Conservation (phyloP, 1,140 invertebrate genomes). For the Forficula auricularia region DNA sequence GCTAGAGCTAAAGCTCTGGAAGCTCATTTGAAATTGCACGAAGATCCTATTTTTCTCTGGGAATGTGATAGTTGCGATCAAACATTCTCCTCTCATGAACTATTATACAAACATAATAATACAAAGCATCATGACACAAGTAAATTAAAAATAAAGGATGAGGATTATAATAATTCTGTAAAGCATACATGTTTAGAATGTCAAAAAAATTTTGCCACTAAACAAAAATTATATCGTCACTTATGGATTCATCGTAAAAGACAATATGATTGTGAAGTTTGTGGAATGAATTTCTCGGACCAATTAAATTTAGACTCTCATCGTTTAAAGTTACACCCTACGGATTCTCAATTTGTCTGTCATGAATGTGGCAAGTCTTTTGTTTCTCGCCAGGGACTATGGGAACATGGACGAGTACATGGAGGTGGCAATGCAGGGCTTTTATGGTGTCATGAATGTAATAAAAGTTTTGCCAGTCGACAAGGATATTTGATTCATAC, state of each 20-base stretch:
- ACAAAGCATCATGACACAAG: too few relatives aligned
- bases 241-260: conserved; percentile 34
- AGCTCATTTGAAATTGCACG: conserved; percentile 23
- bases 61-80: too few relatives aligned
- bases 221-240: conserved; percentile 31
- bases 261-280: conserved; percentile 29
- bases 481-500: conserved; percentile 53
- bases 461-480: conserved; percentile 16
- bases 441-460: conserved; percentile 9
- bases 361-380: conserved; percentile 30
- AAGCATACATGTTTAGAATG: conserved; percentile 29
- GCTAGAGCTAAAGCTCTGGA: conserved; percentile 20
- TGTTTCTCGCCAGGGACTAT: conserved; percentile 29
- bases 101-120: too few relatives aligned
- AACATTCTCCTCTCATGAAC: too few relatives aligned
- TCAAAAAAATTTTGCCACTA: conserved; percentile 30
- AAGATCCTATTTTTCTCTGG: conserved; percentile 17
- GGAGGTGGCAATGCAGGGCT: conserved; percentile 23
- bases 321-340: conserved; percentile 25
- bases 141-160: too few relatives aligned
- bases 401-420: conserved; percentile 31
- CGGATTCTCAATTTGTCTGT: conserved; percentile 29
- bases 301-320: conserved; percentile 28
- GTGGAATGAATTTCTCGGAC: conserved; percentile 27
- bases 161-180: conserved; percentile 9